Conservation (phyloP, 2,797 vertebrate genomes). For the Enteromius argenteus region DNA sequence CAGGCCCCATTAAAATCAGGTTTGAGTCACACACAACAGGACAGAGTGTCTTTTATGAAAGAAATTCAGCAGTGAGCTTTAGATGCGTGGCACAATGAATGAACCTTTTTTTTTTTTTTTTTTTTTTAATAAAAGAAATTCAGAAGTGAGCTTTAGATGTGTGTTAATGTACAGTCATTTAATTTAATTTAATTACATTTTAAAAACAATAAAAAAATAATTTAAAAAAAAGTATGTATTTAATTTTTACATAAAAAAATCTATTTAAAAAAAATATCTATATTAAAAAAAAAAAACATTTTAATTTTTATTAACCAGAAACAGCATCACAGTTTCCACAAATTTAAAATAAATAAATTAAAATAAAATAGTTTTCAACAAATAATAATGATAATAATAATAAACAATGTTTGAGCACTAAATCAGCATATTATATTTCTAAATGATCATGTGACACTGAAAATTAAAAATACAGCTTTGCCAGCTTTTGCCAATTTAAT, state of each 20-base stretch:
- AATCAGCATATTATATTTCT: neutral
- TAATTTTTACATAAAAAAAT: too few species aligned
- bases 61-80: neutral
- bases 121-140: too few species aligned
- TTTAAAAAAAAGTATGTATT: too few species aligned
- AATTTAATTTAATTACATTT: too few species aligned
- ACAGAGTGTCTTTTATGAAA: neutral
- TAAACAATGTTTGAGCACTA: neutral
- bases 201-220: too few species aligned
- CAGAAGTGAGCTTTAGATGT: too few species aligned
- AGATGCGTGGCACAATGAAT: neutral
- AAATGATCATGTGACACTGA: neutral
- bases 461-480: neutral
- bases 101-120: too few species aligned
- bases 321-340: neutral
- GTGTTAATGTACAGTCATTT: too few species aligned
- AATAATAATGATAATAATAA: neutral
- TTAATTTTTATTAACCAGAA: neutral
- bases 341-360: too few species aligned
- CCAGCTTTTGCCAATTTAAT: neutral
- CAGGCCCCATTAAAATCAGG: slow-evolving; percentile 31
- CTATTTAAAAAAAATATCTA: too few species aligned
- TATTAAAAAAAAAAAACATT: too few species aligned
- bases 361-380: neutral
- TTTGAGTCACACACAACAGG: slow-evolving; percentile 26